These are phyloP conservation scores for Zenarchopterus dispar DNA, from an alignment of 2,797 vertebrate genomes.

Conservation along the genomic window DNA sequence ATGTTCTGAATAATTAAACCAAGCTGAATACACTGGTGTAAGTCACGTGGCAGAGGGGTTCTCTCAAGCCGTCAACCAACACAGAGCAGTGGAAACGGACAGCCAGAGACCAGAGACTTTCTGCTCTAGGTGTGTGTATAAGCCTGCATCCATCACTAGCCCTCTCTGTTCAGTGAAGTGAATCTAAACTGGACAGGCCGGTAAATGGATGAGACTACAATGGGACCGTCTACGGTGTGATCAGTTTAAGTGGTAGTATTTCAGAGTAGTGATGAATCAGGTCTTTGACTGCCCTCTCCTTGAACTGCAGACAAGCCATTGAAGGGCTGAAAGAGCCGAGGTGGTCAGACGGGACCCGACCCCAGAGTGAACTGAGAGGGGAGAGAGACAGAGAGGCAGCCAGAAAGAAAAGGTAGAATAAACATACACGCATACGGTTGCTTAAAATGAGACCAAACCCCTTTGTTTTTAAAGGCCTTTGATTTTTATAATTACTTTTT, in stretches of 20 bases:
- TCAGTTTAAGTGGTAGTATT: slow-evolving; percentile 55
- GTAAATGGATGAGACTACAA: slow-evolving; percentile 51
- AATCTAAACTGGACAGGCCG: slow-evolving; percentile 59
- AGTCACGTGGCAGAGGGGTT: slow-evolving; percentile 84
- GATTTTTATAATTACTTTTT: neutral
- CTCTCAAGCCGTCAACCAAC: slow-evolving; percentile 93
- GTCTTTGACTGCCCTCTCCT: slow-evolving; percentile 88
- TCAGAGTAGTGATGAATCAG: slow-evolving; percentile 66
- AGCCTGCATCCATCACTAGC: slow-evolving; percentile 24
- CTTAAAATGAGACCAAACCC: slow-evolving; percentile 50
- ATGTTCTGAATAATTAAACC: neutral
- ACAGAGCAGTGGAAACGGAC: slow-evolving; percentile 93
- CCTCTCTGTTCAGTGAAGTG: slow-evolving; percentile 51
- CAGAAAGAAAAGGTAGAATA: slow-evolving; percentile 27
- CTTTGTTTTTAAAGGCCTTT: slow-evolving; percentile 8
- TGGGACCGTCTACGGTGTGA: slow-evolving; percentile 34
- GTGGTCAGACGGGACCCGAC: slow-evolving; percentile 67
- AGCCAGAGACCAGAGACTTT: slow-evolving; percentile 82
- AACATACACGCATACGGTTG: slow-evolving; percentile 59
- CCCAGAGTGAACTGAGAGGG: slow-evolving; percentile 60
- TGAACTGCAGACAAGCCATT: slow-evolving; percentile 91
- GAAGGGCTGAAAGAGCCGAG: slow-evolving; percentile 89
- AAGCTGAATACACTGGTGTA: slow-evolving; percentile 30
- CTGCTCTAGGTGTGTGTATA: slow-evolving; percentile 17
- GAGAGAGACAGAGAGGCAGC: slow-evolving; percentile 20